Conservation (phyloP, 2,113 vertebrate genomes). For the Taurulus bubalis region DNA sequence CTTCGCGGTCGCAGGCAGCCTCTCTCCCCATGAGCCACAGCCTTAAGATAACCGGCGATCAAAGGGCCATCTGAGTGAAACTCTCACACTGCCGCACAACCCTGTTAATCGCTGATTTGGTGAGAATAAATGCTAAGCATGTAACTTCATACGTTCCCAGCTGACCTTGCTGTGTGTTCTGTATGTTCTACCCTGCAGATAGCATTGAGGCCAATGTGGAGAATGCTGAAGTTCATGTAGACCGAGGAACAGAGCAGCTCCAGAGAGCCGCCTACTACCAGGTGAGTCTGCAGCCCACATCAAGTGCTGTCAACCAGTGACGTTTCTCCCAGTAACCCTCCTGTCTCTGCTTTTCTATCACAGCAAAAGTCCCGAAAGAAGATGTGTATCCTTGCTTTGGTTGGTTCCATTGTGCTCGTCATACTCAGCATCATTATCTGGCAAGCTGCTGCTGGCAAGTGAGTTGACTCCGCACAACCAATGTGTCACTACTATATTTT, state of each 20-base stretch:
- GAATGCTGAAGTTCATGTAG: conserved; percentile 94
- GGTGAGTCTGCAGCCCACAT: conserved; percentile 78
- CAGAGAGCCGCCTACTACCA: conserved; percentile 94
- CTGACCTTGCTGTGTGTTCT: conserved; percentile 23
- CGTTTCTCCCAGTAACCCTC: background rate
- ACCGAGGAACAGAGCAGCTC: conserved; percentile 92
- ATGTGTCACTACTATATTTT: conserved; percentile 44
- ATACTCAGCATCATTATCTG: conserved; percentile 88
- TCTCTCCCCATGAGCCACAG: too few species aligned
- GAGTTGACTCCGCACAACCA: conserved; percentile 59
- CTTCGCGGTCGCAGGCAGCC: too few species aligned
- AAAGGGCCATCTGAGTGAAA: too few species aligned
- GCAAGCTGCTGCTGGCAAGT: conserved; percentile 59
- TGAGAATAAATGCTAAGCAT: background rate
- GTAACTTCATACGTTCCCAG: background rate
- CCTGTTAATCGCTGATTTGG: background rate
- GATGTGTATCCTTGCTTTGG: conserved; percentile 92
- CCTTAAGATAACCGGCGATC: background rate
- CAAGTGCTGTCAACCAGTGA: background rate
- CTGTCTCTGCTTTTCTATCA: conserved; percentile 1
- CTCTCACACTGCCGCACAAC: too few species aligned
- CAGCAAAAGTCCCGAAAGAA: conserved; percentile 99
- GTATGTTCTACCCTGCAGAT: conserved; percentile 80
- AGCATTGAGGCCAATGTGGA: conserved; percentile 98
- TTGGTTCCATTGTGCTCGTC: conserved; percentile 81